A percentile compares a stretch with the other conserved stretches of the same genome.
These are phyloP conservation scores for Halichoeres trimaculatus DNA, from an alignment of 2,113 vertebrate genomes.

Conservation along the genomic window DNA sequence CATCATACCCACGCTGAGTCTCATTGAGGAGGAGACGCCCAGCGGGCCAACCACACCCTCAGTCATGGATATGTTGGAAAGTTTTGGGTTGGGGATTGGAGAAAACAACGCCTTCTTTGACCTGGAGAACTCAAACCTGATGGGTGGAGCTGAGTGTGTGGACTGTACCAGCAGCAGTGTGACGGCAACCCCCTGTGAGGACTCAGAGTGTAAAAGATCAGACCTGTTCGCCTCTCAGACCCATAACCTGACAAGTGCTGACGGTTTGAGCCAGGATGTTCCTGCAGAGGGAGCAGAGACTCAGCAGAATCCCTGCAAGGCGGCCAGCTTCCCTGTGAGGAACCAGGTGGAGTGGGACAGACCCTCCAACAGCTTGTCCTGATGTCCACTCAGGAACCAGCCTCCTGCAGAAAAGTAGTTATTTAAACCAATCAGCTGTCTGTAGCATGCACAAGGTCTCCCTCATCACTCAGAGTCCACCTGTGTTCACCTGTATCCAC, in stretches of 20 bases:
- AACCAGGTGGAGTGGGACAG: conserved; percentile 80
- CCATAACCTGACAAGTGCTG: neutral
- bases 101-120: conserved; percentile 54
- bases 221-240: neutral
- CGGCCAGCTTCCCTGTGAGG: conserved; percentile 41
- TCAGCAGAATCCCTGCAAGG: conserved; percentile 16
- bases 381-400: conserved; percentile 36
- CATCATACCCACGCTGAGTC: conserved; percentile 71
- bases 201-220: neutral
- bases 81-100: conserved; percentile 65
- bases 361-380: conserved; percentile 61
- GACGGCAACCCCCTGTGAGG: conserved; percentile 9
- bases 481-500: neutral
- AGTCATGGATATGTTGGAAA: conserved; percentile 72
- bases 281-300: conserved; percentile 6
- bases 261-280: conserved; percentile 3
- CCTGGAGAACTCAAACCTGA: conserved; percentile 39
- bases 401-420: neutral
- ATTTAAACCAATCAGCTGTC: neutral
- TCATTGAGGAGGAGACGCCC: conserved; percentile 70
- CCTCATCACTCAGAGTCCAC: neutral
- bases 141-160: neutral
- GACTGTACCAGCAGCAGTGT: neutral
- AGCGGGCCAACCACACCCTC: conserved; percentile 40
- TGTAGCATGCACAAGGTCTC: neutral